Conservation (phyloP, 2,797 vertebrate species). For the Gallinago stenura region DNA sequence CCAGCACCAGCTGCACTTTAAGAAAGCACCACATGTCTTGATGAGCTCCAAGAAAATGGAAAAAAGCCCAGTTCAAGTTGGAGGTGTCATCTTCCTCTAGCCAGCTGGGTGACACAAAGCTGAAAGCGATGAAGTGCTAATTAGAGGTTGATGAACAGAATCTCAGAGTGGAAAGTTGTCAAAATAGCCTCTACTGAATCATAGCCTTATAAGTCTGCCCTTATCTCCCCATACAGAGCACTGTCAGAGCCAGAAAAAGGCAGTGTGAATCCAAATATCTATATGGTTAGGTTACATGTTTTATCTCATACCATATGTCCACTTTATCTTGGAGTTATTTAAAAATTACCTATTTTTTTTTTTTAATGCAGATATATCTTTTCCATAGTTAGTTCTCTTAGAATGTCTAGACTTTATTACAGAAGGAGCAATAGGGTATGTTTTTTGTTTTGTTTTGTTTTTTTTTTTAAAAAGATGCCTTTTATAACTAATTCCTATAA, state of each 20-base stretch:
- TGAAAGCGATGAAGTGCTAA: constrained; percentile 87
- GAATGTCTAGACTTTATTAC: not conserved
- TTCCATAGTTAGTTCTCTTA: not conserved
- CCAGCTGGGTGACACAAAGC: constrained; percentile 82
- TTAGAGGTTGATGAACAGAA: constrained; percentile 83
- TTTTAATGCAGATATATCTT: not conserved
- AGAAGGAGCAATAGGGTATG: not conserved
- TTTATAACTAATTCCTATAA: not conserved
- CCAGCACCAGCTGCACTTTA: constrained; percentile 85
- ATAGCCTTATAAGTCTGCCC: constrained; percentile 48
- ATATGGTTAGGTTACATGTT: constrained; percentile 38
- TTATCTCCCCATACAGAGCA: constrained; percentile 51
- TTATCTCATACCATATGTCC: constrained; percentile 53
- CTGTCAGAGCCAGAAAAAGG: constrained; percentile 22
- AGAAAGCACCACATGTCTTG: constrained; percentile 83
- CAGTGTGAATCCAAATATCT: constrained; percentile 53
- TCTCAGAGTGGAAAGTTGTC: constrained; percentile 78
- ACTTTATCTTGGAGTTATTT: constrained; percentile 34
- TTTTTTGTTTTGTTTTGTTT: not conserved
- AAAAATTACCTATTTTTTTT: constrained; percentile 10
- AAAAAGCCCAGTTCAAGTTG: constrained; percentile 78
- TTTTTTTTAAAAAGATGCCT: not conserved
- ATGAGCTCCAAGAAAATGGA: constrained; percentile 80
- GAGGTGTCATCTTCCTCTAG: constrained; percentile 81
- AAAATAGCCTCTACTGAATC: constrained; percentile 79